Base-by-base conservation (phyloP, 2,797 vertebrate species). In the Pyrocephalus nanus region DNA sequence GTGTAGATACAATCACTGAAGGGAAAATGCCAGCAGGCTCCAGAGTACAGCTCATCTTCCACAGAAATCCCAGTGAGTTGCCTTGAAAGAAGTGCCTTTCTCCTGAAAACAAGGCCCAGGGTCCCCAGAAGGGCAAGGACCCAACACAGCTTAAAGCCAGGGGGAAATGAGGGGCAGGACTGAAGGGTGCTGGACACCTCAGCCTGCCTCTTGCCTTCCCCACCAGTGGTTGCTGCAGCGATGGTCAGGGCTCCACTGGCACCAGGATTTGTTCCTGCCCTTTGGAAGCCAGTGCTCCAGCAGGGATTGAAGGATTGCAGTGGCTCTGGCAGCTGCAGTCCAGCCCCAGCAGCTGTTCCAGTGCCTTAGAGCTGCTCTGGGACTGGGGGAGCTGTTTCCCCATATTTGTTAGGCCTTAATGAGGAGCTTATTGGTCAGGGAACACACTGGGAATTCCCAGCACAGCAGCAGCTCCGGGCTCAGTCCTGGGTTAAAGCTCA, bases 381-480 rank as follows among this genome's bases (percentile, higher is more conserved):
- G 17, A 22, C 1, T 43, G 20, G 47, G 36, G 25, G 38, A 40
- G 9, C 36, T 58, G 7, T 76, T 87, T 53, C 32, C 64, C 17
- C 8, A 58, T 1, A 72, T 36, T 26, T 67, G 6, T 48, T 54
- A 29, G 15, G 36, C 34, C 20, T 21, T 14, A 29, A 14, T 25
- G 15, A 55, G 65, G n/a, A 78, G 43, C 19, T 54, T 45, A 45
- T 45, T 86, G 11, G 14, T 61, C 36, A 36, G 21, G 72, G 61
- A 87, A 53, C 40, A 36, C 1, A 3, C 12, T 16, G 29, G 21
- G 9, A 27, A 62, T 50, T 66, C 75, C 27, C 69, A 36, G 12
- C 6, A 6, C 3, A 3, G 10, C 18, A 32, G 29, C 29, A 40
- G 1, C 43, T 10, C 2, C 83, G 21, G 9, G 2, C 25, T 79